Base-by-base conservation (phyloP, 2,888 invertebrate genomes). In the Agriopis leucophaearia region DNA sequence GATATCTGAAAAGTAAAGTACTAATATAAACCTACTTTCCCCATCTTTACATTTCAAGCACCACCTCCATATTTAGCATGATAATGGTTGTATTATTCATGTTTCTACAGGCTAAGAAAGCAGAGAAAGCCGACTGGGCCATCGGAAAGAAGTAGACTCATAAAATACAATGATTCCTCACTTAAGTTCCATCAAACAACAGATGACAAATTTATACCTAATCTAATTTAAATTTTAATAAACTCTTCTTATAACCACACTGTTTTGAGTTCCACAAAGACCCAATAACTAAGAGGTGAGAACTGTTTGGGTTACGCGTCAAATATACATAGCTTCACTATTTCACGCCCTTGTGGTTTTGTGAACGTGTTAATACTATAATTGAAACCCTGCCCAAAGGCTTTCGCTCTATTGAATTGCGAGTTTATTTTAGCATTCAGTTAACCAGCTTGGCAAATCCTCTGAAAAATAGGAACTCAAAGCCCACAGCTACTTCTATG, bases 91-190 rank as follows among this genome's bases (percentile, higher is more conserved):
- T 70, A 76, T 79, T 82, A 79, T 83, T 90, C 83, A 83, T 89
- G 77, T 91, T 94, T 83, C 89, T 88, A 95, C 96, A 96, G 96
- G 95, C 96, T 85, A 96, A 96, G 95, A 96, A 96, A 88, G 95
- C 96, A 87, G 96, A 96, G 95, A 96, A 96, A 87, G 95, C 96
- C 91, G 95, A 96, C 89, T 96, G 96, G 95, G 95, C 95, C 94
- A 91, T 92, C 80, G 93, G 93, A 78, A 95, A 95, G 95, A 95
- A 95, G 94, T 95, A 95, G 83, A 83, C 78, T 79, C 80, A 78
- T 76, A 66, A 76, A 35, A 74, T 73, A 77, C 79, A 69, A 81
- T 77, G 76, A 74, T 77, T 79, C 68, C 52, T 66, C 50, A 64
- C 38, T 77, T 74, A 80, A 78, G 82, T 78, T 79, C 75, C 78